Evolutionary conservation across 2,888 invertebrate species (phyloP), one percentile per base, ranked within the genome.

Genomic region (Seladonia tumulorum): DNA sequence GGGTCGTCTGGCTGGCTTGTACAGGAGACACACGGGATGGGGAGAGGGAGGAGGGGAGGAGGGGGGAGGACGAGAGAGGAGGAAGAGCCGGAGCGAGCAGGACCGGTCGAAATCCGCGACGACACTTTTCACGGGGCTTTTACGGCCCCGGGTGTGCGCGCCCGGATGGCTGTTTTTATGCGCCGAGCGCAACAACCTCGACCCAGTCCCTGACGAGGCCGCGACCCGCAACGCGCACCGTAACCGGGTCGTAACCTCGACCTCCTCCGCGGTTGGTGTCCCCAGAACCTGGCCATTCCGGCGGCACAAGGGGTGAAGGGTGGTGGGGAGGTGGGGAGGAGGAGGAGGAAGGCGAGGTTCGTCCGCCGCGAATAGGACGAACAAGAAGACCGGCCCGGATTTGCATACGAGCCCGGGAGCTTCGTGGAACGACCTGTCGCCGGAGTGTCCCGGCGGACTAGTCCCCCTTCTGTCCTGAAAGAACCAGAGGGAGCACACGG

Each of bases 161-260:
- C 29, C 66, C 66, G 66, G 35, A 73, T 68, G 79, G 63, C 76
- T n/a, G 76, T 79, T 82, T 77, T 84, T 79, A 79, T 74, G 77
- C 47, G 25, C 57, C 42, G 81, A 72, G 87, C 83, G 72, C 90
- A 83, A 68, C 89, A 90, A 74, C 90, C 90, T 93, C 93, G 93
- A 93, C 92, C 93, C 91, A 93, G 92, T 93, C 92, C 90, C 90
- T 86, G 85, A 83, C 91, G 92, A 92, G 93, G 93, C 86, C 91
- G 87, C 90, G 92, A 92, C 93, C 92, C 90, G 91, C 87, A 89
- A 90, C 86, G 49, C 70, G 68, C 78, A 47, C 68, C 72, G 85
- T 90, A 90, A 89, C 89, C 89, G 88, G 88, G 89, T 90, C 82
- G 84, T 82, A 89, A 90, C 91, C 91, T 91, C 90, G 91, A 85